These are phyloP conservation scores for Zenarchopterus dispar DNA, from an alignment of 2,797 vertebrate species.

Conservation along the genomic window DNA sequence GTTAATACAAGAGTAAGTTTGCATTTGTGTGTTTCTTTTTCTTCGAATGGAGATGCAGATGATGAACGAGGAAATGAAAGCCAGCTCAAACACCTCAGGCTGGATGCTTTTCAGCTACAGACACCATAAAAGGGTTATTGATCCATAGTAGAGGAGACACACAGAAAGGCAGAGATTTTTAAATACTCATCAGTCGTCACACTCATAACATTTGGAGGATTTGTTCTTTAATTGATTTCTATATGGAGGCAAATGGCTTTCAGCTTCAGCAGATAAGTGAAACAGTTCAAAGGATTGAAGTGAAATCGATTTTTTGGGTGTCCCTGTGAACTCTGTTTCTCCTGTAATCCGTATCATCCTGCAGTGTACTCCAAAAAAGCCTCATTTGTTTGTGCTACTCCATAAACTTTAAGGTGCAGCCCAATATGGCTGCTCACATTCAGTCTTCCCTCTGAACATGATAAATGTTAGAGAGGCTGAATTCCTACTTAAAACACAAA, in stretches of 20 bases:
- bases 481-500: slow-evolving; percentile 22
- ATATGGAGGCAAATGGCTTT: slow-evolving; percentile 19
- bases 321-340: background rate
- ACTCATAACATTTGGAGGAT: slow-evolving; percentile 53
- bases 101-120: slow-evolving; percentile 65
- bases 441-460: slow-evolving; percentile 49
- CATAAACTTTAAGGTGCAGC: slow-evolving; percentile 47
- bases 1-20: slow-evolving; percentile 7
- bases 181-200: slow-evolving; percentile 65
- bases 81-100: slow-evolving; percentile 61
- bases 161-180: slow-evolving; percentile 58
- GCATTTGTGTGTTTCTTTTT: slow-evolving; percentile 20
- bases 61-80: slow-evolving; percentile 65
- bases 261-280: slow-evolving; percentile 23
- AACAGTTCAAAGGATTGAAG: slow-evolving; percentile 25
- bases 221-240: slow-evolving; percentile 62
- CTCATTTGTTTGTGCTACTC: slow-evolving; percentile 21
- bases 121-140: slow-evolving; percentile 69
- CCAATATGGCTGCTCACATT: slow-evolving; percentile 31
- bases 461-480: slow-evolving; percentile 51
- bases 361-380: slow-evolving; percentile 17
- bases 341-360: slow-evolving; percentile 30
- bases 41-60: slow-evolving; percentile 47
- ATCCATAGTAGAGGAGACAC: slow-evolving; percentile 61
- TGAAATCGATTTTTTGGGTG: slow-evolving; percentile 22